Evolutionary conservation across 2,797 vertebrate species (phyloP).

Genomic region (Dipus sagitta): DNA sequence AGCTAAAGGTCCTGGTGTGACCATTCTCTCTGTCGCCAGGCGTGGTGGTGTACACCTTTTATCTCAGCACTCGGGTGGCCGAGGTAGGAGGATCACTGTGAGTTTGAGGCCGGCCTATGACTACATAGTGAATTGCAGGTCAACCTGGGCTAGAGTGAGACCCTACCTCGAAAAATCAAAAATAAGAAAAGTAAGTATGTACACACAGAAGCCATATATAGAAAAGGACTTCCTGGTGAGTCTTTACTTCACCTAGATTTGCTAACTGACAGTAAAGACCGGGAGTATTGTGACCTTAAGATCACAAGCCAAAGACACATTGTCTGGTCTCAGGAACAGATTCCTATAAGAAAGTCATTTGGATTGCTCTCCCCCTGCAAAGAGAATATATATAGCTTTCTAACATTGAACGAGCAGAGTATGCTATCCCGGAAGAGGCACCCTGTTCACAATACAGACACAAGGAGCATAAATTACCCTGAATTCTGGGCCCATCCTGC

Average conservation of each 20-base stretch:
- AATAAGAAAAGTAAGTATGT: neutral
- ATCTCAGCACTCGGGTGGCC: too few species aligned
- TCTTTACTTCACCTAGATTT: constrained; percentile 63
- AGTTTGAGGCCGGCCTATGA: too few species aligned
- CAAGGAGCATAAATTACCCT: neutral
- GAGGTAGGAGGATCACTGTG: too few species aligned
- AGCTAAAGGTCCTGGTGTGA: too few species aligned
- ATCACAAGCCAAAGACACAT: constrained; percentile 33
- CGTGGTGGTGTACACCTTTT: too few species aligned
- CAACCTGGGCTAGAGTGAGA: too few species aligned
- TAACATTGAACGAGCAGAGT: constrained; percentile 16
- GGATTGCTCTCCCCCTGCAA: neutral
- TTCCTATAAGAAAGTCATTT: constrained; percentile 41
- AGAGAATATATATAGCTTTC: neutral
- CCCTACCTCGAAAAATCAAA: too few species aligned
- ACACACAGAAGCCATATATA: neutral
- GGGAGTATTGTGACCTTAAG: constrained; percentile 58
- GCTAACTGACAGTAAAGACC: constrained; percentile 67
- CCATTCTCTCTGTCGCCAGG: too few species aligned
- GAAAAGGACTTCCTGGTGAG: constrained; percentile 41
- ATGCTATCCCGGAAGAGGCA: neutral
- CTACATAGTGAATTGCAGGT: too few species aligned
- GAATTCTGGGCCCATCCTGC: constrained; percentile 38
- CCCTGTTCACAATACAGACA: neutral
- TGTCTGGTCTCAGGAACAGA: constrained; percentile 62